Base-by-base conservation (phyloP, 64 coral and sea anemone genomes). In the Cladopsammia gracilis region DNA sequence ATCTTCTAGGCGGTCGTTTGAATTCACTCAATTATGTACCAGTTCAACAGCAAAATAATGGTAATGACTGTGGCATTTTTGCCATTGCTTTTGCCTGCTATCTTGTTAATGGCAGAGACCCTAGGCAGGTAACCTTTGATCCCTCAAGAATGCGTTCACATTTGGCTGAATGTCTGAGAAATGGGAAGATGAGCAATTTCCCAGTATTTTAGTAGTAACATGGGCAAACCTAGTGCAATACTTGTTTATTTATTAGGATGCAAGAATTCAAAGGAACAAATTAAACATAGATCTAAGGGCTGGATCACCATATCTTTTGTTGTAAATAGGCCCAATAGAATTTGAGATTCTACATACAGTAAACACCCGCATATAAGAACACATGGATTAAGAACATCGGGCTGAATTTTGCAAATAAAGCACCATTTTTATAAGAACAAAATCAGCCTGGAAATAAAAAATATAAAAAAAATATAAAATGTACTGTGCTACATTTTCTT, bases 41-140 rank as follows among this genome's bases (percentile, higher is more conserved):
- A 83, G 79, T 83, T 58, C 79, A 83, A 59, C 79, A 83, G 56
- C 79, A 83, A 64, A 61, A 83, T 64, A 83, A 83, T 64, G 74
- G 74, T 19, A 48, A 54, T 50, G 66, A 25, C n/a, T 26, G 62
- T 66, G 66, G n/a, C 22, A 69, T 69, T 69, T 69, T 69, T 73
- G 71, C 44, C 71, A 46, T 73, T 73, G 71, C 71, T 46, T 73
- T 73, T 73, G 71, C 71, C 71, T 73, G 26, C 71, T 14, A 73
- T 73, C 44, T 73, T 73, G 71, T 73, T 73, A 73, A 73, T 49
- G 71, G 71, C 44, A 47, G 44, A 73, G 71, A 73, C 14, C 71
- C 71, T 73, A 73, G 71, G 71, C 8, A 73, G 42, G 71, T 73
- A 73, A 73, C 71, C 71, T 73, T 73, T 73, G 71, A 73, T 73